Conservation (phyloP, 2,113 vertebrate species). For the Catharus fuscescens region DNA sequence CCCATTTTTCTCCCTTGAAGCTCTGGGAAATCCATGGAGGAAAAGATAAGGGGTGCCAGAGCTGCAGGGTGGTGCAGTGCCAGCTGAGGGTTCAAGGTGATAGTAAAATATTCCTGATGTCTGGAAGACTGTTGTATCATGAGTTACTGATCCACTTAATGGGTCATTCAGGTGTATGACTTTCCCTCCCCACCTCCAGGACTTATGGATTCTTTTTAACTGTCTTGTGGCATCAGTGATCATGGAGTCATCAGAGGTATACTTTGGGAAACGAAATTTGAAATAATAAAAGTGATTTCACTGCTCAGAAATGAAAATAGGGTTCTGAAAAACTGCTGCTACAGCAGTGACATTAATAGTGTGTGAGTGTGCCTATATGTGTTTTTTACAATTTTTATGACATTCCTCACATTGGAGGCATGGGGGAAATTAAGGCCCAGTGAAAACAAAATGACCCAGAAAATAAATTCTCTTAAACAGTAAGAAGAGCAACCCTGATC, state of each 20-base stretch:
- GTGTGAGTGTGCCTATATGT: not conserved
- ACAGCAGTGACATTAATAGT: not conserved
- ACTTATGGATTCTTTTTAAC: not conserved
- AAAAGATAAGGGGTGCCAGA: not conserved
- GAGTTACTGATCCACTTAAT: not conserved
- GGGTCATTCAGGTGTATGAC: not conserved
- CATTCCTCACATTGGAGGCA: not conserved
- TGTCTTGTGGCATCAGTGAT: not conserved
- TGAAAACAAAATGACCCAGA: slow-evolving; percentile 1
- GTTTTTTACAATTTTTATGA: not conserved
- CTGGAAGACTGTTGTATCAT: not conserved
- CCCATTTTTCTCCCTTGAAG: rapidly evolving
- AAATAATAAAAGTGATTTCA: not conserved
- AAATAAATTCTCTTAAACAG: not conserved
- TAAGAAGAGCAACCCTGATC: not conserved
- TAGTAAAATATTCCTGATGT: not conserved
- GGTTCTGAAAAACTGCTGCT: not conserved
- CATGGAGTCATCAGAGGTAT: not conserved
- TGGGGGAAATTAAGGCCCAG: not conserved
- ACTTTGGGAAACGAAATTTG: not conserved
- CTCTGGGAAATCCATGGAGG: not conserved
- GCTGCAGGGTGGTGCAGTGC: no score
- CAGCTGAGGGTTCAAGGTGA: not conserved
- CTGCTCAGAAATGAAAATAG: not conserved
- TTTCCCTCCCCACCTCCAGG: not conserved